Evolutionary conservation across 2,888 invertebrate species (phyloP).

Genomic region (Nymphalis c-album): DNA sequence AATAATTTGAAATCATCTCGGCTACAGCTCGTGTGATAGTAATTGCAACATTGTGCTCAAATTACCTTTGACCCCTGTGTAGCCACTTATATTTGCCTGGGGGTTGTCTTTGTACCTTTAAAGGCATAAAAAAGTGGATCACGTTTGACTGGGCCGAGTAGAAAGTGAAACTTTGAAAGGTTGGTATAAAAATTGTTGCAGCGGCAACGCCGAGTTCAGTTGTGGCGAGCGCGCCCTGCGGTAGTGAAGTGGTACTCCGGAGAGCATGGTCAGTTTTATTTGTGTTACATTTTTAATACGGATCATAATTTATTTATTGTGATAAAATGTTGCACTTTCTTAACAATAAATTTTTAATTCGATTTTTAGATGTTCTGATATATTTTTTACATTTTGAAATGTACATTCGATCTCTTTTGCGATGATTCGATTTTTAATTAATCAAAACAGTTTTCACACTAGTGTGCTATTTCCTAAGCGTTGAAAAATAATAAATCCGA

Average conservation of each 20-base stretch:
- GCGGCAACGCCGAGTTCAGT: constrained; percentile 62
- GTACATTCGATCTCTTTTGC: too few relatives aligned
- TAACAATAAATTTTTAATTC: too few relatives aligned
- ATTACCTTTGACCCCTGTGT: constrained; percentile 19
- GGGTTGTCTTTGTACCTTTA: constrained; percentile 62
- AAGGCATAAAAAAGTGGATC: constrained; percentile 72
- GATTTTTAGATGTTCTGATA: neutral
- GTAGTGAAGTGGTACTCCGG: constrained; percentile 48
- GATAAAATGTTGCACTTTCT: constrained; percentile 1
- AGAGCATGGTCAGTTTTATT: constrained; percentile 72
- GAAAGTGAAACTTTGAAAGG: constrained; percentile 76
- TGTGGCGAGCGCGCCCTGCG: constrained; percentile 56
- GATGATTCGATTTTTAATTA: too few relatives aligned
- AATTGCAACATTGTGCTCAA: neutral
- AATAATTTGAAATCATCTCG: too few relatives aligned
- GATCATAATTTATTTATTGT: constrained; percentile 47
- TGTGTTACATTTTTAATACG: constrained; percentile 54
- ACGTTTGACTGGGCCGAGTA: constrained; percentile 65
- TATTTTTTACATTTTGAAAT: neutral
- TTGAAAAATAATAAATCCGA: too few relatives aligned
- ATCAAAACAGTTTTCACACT: too few relatives aligned
- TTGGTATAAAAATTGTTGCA: constrained; percentile 77
- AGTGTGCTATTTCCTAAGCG: too few relatives aligned
- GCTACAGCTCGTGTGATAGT: too few relatives aligned
- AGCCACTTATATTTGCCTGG: constrained; percentile 13